Conservation (phyloP, 2,888 invertebrate genomes). For the Hoplodrina ambigua region DNA sequence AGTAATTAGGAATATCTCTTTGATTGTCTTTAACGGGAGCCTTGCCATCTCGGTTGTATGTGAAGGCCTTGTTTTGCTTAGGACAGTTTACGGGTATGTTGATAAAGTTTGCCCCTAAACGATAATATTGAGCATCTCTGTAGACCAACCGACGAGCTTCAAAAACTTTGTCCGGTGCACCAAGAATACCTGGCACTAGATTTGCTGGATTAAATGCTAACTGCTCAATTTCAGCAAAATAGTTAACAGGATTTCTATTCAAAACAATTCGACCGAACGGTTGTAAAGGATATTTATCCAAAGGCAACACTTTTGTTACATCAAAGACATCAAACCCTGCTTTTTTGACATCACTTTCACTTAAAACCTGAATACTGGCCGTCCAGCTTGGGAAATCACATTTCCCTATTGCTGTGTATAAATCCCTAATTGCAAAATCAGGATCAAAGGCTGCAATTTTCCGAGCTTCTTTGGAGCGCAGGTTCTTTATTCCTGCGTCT, state of each 20-base stretch:
- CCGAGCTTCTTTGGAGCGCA: conserved; percentile 92
- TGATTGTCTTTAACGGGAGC: conserved; percentile 94
- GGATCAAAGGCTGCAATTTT: conserved; percentile 94
- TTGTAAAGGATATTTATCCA: conserved; percentile 94
- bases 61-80: conserved; percentile 90
- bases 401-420: conserved; percentile 95
- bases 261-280: conserved; percentile 95
- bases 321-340: conserved; percentile 97
- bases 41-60: conserved; percentile 96
- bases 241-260: conserved; percentile 96
- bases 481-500: conserved; percentile 95
- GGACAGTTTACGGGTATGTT: conserved; percentile 99
- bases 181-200: conserved; percentile 96
- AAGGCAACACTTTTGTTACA: conserved; percentile 96
- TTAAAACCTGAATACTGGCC: conserved; percentile 95
- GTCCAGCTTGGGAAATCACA: conserved; percentile 94
- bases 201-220: conserved; percentile 96
- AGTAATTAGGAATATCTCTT: conserved; percentile 97
- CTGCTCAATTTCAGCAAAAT: conserved; percentile 98
- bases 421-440: conserved; percentile 95
- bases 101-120: conserved; percentile 97
- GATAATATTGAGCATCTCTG: conserved; percentile 94
- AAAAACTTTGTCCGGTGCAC: conserved; percentile 97
- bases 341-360: conserved; percentile 93
- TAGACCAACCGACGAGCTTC: conserved; percentile 96